Evolutionary conservation across 1,140 invertebrate species (phyloP).

Genomic region (Trachelipus rathkii): DNA sequence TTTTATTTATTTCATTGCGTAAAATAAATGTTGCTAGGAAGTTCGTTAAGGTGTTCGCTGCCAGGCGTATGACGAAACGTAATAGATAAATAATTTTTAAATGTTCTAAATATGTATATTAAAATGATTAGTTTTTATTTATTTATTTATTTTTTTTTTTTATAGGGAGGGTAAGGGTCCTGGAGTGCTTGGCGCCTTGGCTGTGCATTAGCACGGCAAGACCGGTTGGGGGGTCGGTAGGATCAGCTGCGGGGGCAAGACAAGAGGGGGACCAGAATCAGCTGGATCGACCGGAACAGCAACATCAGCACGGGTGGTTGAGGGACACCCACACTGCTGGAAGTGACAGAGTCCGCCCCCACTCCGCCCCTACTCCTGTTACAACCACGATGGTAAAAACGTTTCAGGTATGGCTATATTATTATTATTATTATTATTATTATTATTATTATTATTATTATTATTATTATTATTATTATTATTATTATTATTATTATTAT

Average conservation of each 20-base stretch:
- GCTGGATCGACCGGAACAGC: conserved; percentile 31
- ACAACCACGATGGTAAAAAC: conserved; percentile 42
- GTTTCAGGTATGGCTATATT: conserved; percentile 36
- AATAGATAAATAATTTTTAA: too few relatives aligned
- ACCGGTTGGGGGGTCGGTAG: conserved; percentile 42
- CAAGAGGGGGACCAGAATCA: conserved; percentile 33
- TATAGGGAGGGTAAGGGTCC: conserved; percentile 42
- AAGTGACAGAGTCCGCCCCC: conserved; percentile 16
- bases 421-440: too few relatives aligned
- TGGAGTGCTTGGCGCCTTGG: conserved; percentile 46
- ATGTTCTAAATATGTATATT: too few relatives aligned
- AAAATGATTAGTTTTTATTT: too few relatives aligned
- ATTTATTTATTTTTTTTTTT: background rate
- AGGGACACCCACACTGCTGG: conserved; percentile 31
- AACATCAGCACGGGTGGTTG: conserved; percentile 32
- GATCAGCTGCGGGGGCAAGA: conserved; percentile 35
- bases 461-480: too few relatives aligned
- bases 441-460: too few relatives aligned
- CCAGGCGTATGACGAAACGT: too few relatives aligned
- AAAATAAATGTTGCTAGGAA: too few relatives aligned
- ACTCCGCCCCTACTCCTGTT: conserved; percentile 26
- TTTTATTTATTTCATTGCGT: too few relatives aligned
- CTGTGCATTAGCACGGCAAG: conserved; percentile 44
- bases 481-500: too few relatives aligned
- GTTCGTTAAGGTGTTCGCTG: too few relatives aligned